Percentiles rank a stretch among this genome's conserved stretches.
Conservation (phyloP, 2,888 invertebrate species). For the Drosophila anomalata region DNA sequence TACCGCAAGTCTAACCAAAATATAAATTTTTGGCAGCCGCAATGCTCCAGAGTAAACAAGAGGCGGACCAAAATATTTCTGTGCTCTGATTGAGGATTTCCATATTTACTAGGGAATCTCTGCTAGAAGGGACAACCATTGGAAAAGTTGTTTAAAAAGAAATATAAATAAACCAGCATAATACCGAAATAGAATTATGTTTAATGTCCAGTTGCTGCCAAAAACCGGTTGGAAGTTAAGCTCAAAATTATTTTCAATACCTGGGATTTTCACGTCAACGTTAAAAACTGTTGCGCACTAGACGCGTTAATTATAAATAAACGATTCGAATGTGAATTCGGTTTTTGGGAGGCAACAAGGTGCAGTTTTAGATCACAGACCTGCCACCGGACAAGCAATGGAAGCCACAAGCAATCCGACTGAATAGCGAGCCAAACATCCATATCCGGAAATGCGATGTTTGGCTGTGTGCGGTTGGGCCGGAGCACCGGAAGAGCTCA, state of each 20-base stretch:
- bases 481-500: constrained; percentile 8
- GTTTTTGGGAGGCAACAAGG: constrained; percentile 7
- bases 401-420: constrained; percentile 12
- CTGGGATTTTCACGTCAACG: neutral
- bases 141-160: constrained; percentile 11
- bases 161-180: constrained; percentile 17
- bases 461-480: constrained; percentile 17
- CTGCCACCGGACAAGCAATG: constrained; percentile 4
- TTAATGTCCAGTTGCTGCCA: too few relatives aligned
- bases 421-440: constrained; percentile 7
- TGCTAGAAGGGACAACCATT: neutral
- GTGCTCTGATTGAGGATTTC: constrained; percentile 30
- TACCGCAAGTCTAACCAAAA: constrained; percentile 38
- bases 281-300: constrained; percentile 22
- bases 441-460: constrained; percentile 23
- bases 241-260: neutral
- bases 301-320: constrained; percentile 11
- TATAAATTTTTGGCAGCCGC: constrained; percentile 42
- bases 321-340: neutral
- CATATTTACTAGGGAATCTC: constrained; percentile 27
- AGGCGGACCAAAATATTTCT: neutral
- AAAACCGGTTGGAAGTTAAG: neutral
- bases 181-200: too few relatives aligned
- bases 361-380: constrained; percentile 8
- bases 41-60: constrained; percentile 40